Conservation (phyloP, 2,797 vertebrate genomes). For the Pseudomugil gertrudae region DNA sequence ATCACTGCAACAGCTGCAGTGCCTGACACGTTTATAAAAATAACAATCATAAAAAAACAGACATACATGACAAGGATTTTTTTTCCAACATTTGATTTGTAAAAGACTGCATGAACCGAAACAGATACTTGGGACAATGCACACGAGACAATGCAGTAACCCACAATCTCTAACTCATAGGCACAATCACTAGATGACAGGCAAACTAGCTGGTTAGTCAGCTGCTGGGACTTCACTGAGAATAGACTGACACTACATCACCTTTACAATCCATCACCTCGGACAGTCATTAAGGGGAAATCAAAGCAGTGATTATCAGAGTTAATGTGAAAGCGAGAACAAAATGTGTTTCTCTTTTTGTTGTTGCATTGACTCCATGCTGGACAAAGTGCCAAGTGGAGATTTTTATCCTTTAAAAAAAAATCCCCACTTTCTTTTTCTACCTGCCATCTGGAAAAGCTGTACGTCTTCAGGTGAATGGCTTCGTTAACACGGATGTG, state of each 20-base stretch:
- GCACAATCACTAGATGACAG: conserved; percentile 71
- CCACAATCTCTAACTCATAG: conserved; percentile 71
- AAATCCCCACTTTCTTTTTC: conserved; percentile 27
- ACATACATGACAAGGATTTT: conserved; percentile 70
- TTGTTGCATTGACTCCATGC: conserved; percentile 28
- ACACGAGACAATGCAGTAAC: conserved; percentile 67
- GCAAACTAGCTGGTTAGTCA: conserved; percentile 65
- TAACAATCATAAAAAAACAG: conserved; percentile 80
- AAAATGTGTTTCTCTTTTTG: conserved; percentile 30
- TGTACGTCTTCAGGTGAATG: conserved; percentile 7
- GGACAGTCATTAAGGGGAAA: conserved; percentile 48
- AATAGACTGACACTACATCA: conserved; percentile 60
- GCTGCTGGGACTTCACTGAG: conserved; percentile 66
- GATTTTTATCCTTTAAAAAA: conserved; percentile 3
- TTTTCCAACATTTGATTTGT: conserved; percentile 67
- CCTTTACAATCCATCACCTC: conserved; percentile 65
- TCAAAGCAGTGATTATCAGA: conserved; percentile 48
- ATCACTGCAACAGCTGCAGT: conserved; percentile 74
- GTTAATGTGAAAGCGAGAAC: conserved; percentile 32
- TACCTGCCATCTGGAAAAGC: conserved; percentile 39
- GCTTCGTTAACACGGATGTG: conserved; percentile 36
- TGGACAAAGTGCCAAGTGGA: conserved; percentile 24
- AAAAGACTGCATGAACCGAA: conserved; percentile 70
- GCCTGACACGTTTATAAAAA: conserved; percentile 78
- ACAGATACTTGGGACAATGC: conserved; percentile 57